Evolutionary conservation across 1,140 invertebrate species (phyloP).

Genomic region (Formica selysi): DNA sequence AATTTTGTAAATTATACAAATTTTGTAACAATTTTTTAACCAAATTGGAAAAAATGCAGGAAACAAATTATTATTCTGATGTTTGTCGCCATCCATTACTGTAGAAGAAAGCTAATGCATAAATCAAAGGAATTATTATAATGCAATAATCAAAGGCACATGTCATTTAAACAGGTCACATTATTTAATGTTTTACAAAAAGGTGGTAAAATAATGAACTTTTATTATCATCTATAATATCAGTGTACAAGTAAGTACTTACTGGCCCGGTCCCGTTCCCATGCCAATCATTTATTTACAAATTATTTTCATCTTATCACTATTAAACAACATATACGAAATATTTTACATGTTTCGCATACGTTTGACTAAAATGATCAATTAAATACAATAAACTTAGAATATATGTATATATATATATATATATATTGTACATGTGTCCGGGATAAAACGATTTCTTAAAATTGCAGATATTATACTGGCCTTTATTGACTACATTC

Average conservation of each 20-base stretch:
- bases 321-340: constrained; percentile 45
- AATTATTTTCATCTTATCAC: constrained; percentile 38
- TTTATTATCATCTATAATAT: constrained; percentile 51
- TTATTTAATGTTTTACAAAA: not conserved
- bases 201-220: constrained; percentile 36
- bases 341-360: not conserved
- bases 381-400: constrained; percentile 56
- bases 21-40: not conserved
- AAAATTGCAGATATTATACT: constrained; percentile 66
- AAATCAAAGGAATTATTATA: constrained; percentile 13
- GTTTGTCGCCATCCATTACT: not conserved
- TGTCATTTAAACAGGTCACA: not conserved
- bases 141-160: not conserved
- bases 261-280: constrained; percentile 76
- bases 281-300: constrained; percentile 71
- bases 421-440: constrained; percentile 47
- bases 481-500: constrained; percentile 75
- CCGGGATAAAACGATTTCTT: constrained; percentile 64
- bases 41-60: not conserved
- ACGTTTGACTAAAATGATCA: not conserved
- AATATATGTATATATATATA: constrained; percentile 5
- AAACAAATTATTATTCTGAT: not conserved
- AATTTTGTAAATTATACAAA: too few relatives aligned
- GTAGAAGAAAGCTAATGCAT: not conserved
- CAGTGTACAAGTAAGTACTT: constrained; percentile 71